These are phyloP conservation scores for Melanotus villosus DNA, from an alignment of 2,888 invertebrate species.

Conservation along the genomic window DNA sequence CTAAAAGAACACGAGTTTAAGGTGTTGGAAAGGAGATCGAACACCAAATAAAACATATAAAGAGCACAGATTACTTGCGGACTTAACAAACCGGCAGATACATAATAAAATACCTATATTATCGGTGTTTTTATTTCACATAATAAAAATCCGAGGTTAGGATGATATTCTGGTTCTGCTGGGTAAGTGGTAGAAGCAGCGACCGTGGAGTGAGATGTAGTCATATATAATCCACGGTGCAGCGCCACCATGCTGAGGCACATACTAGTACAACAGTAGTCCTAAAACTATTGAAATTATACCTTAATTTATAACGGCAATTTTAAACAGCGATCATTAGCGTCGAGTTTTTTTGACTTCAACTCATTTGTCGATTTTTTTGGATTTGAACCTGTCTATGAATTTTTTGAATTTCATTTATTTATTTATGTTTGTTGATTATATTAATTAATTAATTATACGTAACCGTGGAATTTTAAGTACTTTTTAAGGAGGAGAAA, in stretches of 20 bases:
- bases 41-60: slow-evolving; percentile 24
- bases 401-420: too few species aligned
- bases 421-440: too few species aligned
- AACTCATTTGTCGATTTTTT: too few species aligned
- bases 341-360: too few species aligned
- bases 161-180: slow-evolving; percentile 47
- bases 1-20: not conserved
- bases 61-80: slow-evolving; percentile 19
- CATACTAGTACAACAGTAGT: slow-evolving; percentile 48
- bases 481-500: too few species aligned
- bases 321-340: too few species aligned
- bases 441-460: too few species aligned
- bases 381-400: too few species aligned
- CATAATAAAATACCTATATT: slow-evolving; percentile 43
- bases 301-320: not conserved
- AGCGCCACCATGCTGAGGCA: slow-evolving; percentile 58
- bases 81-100: slow-evolving; percentile 37
- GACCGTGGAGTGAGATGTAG: slow-evolving; percentile 57
- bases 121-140: slow-evolving; percentile 49
- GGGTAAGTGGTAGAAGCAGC: slow-evolving; percentile 47
- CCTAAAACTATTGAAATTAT: slow-evolving; percentile 48
- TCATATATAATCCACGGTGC: slow-evolving; percentile 56
- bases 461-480: too few species aligned
- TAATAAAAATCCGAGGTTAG: slow-evolving; percentile 50
- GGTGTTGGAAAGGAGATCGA: slow-evolving; percentile 2